Base-by-base conservation (phyloP, 2,888 invertebrate genomes). In the Melolontha melolontha region DNA sequence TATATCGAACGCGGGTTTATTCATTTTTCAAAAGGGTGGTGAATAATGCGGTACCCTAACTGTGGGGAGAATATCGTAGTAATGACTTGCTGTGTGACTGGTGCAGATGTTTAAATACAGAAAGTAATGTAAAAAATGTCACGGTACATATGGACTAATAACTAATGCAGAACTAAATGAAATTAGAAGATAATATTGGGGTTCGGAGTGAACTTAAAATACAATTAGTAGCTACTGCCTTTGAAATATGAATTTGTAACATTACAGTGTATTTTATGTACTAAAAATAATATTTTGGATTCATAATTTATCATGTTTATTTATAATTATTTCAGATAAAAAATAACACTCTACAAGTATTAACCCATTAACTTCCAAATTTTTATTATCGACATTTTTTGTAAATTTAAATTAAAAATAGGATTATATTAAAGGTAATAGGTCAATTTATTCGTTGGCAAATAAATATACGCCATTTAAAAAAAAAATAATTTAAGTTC, bases 61-160 rank as follows among this genome's bases (percentile, higher is more conserved):
- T 7, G 12, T 8, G 54, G 54, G 54, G 40, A 14, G n/a, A 54
- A 40, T 29, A 40, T 40, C 14, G 54, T 10, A 54, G 40, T 54
- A 54, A 54, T 54, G 54, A 40, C 40, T 54, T 54, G 39, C 10
- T 54, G 40, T 54, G 40, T n/a, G 50, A 50, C 34, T 34, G 34
- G 54, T 54, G 17, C 54, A 54, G 54, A 54, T 54, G 54, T 54
- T n/a, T 54, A 22, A 17, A 54, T 40, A 40, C 17, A 39, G 40
- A 16, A 44, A 7, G 44, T 44, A 44, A 44, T 44, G 44, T 44
- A 44, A 44, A 44, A 44, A 44, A 12, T 44, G 44, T 44, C 44
- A 14, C n/a, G 14, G 44, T 44, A 44, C 44, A 44, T 44, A 12
- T 51, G 51, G 51, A n/a, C 27, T 51, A 12, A 51, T 51, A 51